phyloP scores from a whole-genome alignment of 2,888 invertebrate genomes.

The Temnothorax unifasciatus region DNA sequence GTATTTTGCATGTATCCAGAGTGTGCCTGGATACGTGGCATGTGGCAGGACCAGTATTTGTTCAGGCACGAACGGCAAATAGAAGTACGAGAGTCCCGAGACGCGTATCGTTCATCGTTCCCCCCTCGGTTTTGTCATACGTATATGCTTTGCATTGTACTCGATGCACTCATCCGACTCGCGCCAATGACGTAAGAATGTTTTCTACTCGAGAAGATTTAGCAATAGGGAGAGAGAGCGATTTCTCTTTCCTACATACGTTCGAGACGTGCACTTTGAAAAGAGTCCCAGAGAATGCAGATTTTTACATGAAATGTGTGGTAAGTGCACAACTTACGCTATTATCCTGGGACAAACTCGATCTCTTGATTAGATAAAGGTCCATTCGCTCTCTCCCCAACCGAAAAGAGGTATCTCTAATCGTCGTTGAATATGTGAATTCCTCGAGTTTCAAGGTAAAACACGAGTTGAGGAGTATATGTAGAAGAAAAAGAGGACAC shows the following conservation, averaged over 20 bases:
- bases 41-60: constrained; percentile 81
- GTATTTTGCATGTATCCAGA: constrained; percentile 73
- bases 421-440: neutral
- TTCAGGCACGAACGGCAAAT: constrained; percentile 80
- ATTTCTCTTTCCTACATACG: constrained; percentile 40
- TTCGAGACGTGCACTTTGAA: neutral
- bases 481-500: neutral
- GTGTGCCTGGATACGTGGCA: constrained; percentile 74
- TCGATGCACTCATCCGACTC: constrained; percentile 51
- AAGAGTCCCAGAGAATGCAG: neutral
- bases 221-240: constrained; percentile 37
- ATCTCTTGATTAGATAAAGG: neutral
- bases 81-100: constrained; percentile 57
- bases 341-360: neutral
- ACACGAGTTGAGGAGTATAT: constrained; percentile 29
- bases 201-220: constrained; percentile 62
- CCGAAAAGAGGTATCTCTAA: neutral
- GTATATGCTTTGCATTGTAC: constrained; percentile 65
- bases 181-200: constrained; percentile 67
- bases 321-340: neutral
- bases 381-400: neutral
- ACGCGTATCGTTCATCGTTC: constrained; percentile 51
- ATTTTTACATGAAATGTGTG: neutral
- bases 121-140: constrained; percentile 63
- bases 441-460: constrained; percentile 5